phyloP scores from a whole-genome alignment of 2,888 invertebrate species.

The Rosalia funebris region DNA sequence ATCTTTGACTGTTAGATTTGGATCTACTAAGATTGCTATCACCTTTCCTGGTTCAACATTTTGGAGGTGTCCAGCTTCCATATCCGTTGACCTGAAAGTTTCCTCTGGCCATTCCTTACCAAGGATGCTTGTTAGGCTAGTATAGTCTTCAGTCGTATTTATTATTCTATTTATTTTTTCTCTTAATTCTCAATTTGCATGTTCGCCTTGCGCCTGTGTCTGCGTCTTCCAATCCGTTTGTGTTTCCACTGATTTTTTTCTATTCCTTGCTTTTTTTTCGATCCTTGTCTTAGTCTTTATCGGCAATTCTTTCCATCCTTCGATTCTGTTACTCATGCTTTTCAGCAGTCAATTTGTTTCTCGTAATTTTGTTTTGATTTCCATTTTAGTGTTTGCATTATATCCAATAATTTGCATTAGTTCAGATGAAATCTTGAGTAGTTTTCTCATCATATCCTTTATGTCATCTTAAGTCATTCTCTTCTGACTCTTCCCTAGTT shows the following conservation, averaged over 20 bases:
- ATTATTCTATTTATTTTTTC: no score
- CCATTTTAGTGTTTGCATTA: constrained; percentile 1
- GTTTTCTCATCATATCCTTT: constrained; percentile 4
- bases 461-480: no score
- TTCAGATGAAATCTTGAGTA: no score
- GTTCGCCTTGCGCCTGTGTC: neutral
- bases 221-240: neutral
- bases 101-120: constrained; percentile 8
- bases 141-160: neutral
- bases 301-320: constrained; percentile 1
- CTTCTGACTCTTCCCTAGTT: no score
- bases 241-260: neutral
- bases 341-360: constrained; percentile 3
- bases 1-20: neutral
- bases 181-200: neutral
- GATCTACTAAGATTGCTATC: neutral
- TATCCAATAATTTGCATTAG: neutral
- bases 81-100: neutral
- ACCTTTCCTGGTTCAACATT: neutral
- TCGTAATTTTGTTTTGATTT: constrained; percentile 5
- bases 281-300: neutral
- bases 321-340: no score
- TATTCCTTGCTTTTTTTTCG: neutral
- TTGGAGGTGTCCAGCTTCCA: no score
- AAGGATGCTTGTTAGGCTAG: neutral